Percentiles rank a stretch among this genome's conserved stretches.
Conservation (phyloP, 2,797 vertebrate species). For the Benthosema pterotum region DNA sequence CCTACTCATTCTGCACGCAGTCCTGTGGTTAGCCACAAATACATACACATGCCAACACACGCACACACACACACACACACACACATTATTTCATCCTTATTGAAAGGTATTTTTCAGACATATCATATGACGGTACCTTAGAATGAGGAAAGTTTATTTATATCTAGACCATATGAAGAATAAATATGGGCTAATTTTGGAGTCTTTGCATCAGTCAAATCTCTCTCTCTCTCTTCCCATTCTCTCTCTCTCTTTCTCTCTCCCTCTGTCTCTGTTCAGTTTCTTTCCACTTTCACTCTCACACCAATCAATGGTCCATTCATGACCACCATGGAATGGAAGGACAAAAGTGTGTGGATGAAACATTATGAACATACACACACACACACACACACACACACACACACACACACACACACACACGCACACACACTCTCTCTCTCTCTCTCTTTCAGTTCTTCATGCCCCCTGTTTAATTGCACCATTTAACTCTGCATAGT, state of each 20-base stretch:
- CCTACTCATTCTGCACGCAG: slow-evolving; percentile 11
- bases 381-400: slow-evolving; percentile 6
- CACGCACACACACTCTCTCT: slow-evolving; percentile 1
- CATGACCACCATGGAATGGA: not conserved
- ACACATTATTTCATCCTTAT: not conserved
- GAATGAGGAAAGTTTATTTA: too few species aligned
- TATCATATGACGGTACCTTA: too few species aligned
- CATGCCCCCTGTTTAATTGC: too few species aligned
- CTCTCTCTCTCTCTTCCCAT: too few species aligned
- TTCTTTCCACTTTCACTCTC: slow-evolving; percentile 8
- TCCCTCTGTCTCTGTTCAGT: slow-evolving; percentile 5
- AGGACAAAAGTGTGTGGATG: too few species aligned
- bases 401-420: slow-evolving; percentile 24
- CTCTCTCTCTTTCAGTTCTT: slow-evolving; percentile 4
- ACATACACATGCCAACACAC: slow-evolving; percentile 1
- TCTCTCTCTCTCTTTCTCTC: not conserved
- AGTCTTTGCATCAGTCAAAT: too few species aligned
- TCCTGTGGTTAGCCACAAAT: slow-evolving; percentile 22
- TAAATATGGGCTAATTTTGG: too few species aligned
- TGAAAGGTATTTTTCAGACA: too few species aligned
- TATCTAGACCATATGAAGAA: too few species aligned
- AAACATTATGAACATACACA: not conserved
- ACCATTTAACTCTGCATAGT: too few species aligned
- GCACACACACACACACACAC: not conserved
- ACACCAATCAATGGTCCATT: slow-evolving; percentile 27